Conservation (phyloP, 2,113 vertebrate species). For the Nymphicus hollandicus region DNA sequence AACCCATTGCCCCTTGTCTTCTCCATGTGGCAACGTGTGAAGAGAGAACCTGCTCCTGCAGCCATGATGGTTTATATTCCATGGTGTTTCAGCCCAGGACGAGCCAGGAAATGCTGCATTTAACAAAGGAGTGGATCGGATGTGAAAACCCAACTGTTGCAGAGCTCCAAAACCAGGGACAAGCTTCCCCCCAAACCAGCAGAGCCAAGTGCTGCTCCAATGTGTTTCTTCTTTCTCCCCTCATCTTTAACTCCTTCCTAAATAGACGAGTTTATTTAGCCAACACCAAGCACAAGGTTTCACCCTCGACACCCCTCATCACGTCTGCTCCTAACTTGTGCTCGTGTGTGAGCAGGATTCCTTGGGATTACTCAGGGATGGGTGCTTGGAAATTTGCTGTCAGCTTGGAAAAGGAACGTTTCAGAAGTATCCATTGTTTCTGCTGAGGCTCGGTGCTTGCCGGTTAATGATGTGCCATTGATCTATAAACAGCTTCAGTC, state of each 20-base stretch:
- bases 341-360: background rate
- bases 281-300: background rate
- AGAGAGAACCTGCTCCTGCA: background rate
- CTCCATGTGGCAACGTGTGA: background rate
- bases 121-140: rapidly evolving
- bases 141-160: rapidly evolving
- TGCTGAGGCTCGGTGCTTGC: background rate
- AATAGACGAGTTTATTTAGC: background rate
- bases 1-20: background rate
- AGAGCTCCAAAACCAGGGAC: background rate
- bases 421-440: background rate
- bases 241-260: background rate
- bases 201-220: background rate
- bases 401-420: background rate
- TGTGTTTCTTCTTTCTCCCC: background rate
- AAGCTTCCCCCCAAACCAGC: background rate
- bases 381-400: background rate
- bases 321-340: background rate
- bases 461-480: background rate
- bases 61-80: background rate
- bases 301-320: background rate
- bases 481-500: background rate
- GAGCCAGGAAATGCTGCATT: background rate
- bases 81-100: background rate
- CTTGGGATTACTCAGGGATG: background rate